A percentile compares a stretch with the other conserved stretches of the same genome.
Evolutionary conservation across 1,140 invertebrate species (phyloP).

Genomic region (Acromyrmex heyeri): DNA sequence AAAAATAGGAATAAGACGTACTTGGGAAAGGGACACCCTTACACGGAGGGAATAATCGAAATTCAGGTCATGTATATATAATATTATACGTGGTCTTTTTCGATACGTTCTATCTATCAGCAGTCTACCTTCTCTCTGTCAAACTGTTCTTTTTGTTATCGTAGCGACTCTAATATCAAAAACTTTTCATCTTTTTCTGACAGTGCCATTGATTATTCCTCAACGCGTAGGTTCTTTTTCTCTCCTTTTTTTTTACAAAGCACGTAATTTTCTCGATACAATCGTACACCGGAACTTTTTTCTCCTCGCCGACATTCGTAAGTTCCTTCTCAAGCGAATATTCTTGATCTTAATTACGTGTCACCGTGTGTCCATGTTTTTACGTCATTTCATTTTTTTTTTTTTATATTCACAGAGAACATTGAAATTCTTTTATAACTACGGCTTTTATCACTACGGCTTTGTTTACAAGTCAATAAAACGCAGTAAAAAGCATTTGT

Average conservation of each 20-base stretch:
- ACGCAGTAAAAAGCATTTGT: not conserved
- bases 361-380: not conserved
- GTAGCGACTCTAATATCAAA: constrained; percentile 68
- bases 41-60: constrained; percentile 28
- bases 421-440: constrained; percentile 25
- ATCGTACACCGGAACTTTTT: constrained; percentile 24
- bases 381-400: constrained; percentile 17
- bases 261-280: constrained; percentile 64
- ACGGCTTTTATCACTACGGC: not conserved
- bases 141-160: constrained; percentile 71
- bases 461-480: constrained; percentile 30
- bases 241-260: constrained; percentile 26
- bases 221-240: constrained; percentile 30
- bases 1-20: not conserved
- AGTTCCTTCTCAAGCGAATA: constrained; percentile 14
- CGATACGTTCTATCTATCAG: constrained; percentile 32
- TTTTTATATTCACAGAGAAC: not conserved
- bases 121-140: constrained; percentile 60
- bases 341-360: constrained; percentile 48
- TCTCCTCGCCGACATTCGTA: constrained; percentile 5
- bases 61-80: constrained; percentile 63
- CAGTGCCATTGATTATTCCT: constrained; percentile 65
- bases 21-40: not conserved
- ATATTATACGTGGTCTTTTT: constrained; percentile 47
- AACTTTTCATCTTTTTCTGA: constrained; percentile 67